Evolutionary conservation across 2,113 vertebrate genomes (phyloP), one percentile per base, ranked within the genome.

Genomic region (Lipophrys pholis): DNA sequence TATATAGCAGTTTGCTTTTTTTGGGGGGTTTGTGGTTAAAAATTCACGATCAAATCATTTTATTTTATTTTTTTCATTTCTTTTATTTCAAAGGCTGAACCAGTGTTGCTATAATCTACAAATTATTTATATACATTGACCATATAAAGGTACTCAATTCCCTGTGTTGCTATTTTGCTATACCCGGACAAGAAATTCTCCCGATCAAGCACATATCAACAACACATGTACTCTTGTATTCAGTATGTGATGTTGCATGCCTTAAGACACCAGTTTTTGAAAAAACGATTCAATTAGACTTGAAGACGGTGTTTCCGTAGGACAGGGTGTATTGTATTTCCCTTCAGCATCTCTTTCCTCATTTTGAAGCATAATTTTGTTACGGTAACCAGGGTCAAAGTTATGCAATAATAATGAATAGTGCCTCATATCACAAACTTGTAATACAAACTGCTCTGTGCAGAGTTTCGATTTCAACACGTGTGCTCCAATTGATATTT

Each of bases 321-420:
- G 84, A 87, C 87, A 88, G 74, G 83, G 78, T 90, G 84, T 82
- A 83, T 86, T 81, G 80, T 87, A 79, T 91, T 86, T 84, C 80
- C 87, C 80, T 78, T 72, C 74, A 85, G 74, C 78, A 77, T 90
- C 74, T 87, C 76, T 73, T 81, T 76, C 78, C 84, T 88, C 79
- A 48, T 86, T 93, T 89, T 86, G 38, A 86, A 87, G 92, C 93
- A 93, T 94, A 94, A 94, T 94, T 94, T 93, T 94, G 93, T 91
- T 92, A 93, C 82, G 93, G 93, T 80, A 89, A 94, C 91, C 93
- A 95, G 94, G 94, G 94, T 95, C 92, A 94, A 94, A 93, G 93
- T 95, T 95, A 95, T 94, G 94, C 94, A 95, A 94, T 94, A 95
- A 90, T 87, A 86, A 93, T 90, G 60, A 93, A 80, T 90, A 95